Base-by-base conservation (phyloP, 2,888 invertebrate species). In the Ptilodon capucinus region DNA sequence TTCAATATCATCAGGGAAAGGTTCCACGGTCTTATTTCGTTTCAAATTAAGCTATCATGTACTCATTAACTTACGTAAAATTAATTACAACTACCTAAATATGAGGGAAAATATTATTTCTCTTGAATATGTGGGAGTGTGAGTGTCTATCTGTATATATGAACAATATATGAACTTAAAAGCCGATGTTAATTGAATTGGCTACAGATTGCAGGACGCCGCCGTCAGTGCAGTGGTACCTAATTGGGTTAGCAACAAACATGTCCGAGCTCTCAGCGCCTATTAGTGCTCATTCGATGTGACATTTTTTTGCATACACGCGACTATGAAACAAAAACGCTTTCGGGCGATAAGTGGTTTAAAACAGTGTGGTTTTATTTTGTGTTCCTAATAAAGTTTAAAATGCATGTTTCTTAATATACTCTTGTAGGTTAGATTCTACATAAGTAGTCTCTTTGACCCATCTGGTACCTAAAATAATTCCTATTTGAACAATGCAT, bases 161-260 rank as follows among this genome's bases (percentile, higher is more conserved):
- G 60, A 59, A 78, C 76, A 82, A 79, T 79, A 71, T 67, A 60
- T 66, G 72, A 76, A 82, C 72, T 84, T 84, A 86, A 86, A 86
- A 84, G 84, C 79, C 81, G 80, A 82, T 84, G 86, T 79, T 88
- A 86, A 88, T 88, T 86, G 82, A 87, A 87, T 88, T 79, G 80
- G 81, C 79, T 81, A 80, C 86, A 82, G 88, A 89, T 88, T 86
- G 86, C 87, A 79, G 81, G 79, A 79, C 69, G 79, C 74, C n/a
- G n/a, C 74, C 64, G 71, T 68, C 79, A 68, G 74, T 69, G 75
- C 75, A 64, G 68, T 67, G 67, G 82, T 86, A n/a, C n/a, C n/a
- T n/a, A 85, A 88, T 84, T 84, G 84, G 74, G 80, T 86, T 86
- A 87, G 76, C 65, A 71, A 72, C 84, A 85, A 85, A 83, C 82